Base-by-base conservation (phyloP, 2,888 invertebrate species). In the Colletes collaris region DNA sequence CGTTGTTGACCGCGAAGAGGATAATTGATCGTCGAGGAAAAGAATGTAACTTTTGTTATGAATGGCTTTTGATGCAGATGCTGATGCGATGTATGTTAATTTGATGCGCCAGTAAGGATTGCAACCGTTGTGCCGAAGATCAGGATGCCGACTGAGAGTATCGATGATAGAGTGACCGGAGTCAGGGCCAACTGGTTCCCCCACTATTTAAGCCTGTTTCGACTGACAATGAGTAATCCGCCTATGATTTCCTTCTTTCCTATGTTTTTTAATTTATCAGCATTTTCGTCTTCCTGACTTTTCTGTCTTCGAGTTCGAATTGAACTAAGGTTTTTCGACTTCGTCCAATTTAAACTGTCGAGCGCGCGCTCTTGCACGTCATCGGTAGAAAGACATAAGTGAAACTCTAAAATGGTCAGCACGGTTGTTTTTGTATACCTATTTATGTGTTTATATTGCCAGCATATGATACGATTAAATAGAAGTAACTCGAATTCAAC, bases 161-260 rank as follows among this genome's bases (percentile, higher is more conserved):
- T 56, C 64, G 66, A 49, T 82, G 76, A 86, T 75, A 81, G 69
- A 76, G 63, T 77, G 76, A 83, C 85, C 81, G 72, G 59, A 85
- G 76, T 83, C 92, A 92, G 88, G 92, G 92, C 89, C 90, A 89
- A 90, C 92, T 81, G 80, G 88, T 89, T 90, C 90, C 87, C 91
- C 92, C 91, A 89, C 89, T 82, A 88, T 69, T 65, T 71, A 56
- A 53, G 40, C 49, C 19, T 27, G 13, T 40, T 40, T 71, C 52
- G 27, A 68, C 44, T 69, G 35, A 64, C 55, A 74, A 72, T 27
- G 27, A 27, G 27, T 27, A 27, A 77, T 59, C 70, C 50, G 52
- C 58, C 8, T 37, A 6, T 35, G 19, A 60, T 55, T 27, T 55
- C 55, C 7, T 2, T 58, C 11, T 35, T 53, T 2, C 7, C 27